A percentile compares a stretch with the other conserved stretches of the same genome.
phyloP scores from a whole-genome alignment of 2,113 vertebrate species.

The Athene cunicularia region DNA sequence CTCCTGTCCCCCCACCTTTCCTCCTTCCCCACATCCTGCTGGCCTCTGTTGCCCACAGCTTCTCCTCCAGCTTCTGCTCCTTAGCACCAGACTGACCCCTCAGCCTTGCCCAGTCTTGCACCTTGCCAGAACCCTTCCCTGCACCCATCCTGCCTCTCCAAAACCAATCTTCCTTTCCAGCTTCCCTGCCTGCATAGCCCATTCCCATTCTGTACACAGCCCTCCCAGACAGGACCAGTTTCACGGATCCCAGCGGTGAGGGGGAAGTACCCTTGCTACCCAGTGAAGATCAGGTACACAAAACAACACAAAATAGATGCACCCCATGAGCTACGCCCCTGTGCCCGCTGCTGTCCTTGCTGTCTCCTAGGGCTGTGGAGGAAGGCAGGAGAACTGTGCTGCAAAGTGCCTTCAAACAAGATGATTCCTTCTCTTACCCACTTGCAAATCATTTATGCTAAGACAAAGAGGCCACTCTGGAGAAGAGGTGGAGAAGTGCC shows the following conservation, averaged over 20 bases:
- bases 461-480: background rate
- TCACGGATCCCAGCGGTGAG: rapidly evolving
- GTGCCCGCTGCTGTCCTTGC: background rate
- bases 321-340: too few species aligned
- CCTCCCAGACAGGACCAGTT: background rate
- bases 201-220: background rate
- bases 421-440: background rate
- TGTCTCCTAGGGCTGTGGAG: background rate
- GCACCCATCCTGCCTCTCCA: background rate
- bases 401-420: background rate
- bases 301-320: background rate
- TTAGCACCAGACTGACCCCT: rapidly evolving
- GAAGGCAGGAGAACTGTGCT: background rate
- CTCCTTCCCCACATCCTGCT: background rate
- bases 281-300: rapidly evolving
- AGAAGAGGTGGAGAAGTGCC: background rate
- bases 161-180: background rate
- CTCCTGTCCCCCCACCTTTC: rapidly evolving
- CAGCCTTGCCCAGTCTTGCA: background rate
- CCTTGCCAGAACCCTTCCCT: background rate
- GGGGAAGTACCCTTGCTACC: too few species aligned
- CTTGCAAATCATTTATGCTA: background rate
- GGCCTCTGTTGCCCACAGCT: background rate
- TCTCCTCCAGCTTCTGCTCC: background rate
- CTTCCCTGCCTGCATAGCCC: too few species aligned